phyloP scores from a whole-genome alignment of 2,888 invertebrate species.

The Eubasilissa splendida region DNA sequence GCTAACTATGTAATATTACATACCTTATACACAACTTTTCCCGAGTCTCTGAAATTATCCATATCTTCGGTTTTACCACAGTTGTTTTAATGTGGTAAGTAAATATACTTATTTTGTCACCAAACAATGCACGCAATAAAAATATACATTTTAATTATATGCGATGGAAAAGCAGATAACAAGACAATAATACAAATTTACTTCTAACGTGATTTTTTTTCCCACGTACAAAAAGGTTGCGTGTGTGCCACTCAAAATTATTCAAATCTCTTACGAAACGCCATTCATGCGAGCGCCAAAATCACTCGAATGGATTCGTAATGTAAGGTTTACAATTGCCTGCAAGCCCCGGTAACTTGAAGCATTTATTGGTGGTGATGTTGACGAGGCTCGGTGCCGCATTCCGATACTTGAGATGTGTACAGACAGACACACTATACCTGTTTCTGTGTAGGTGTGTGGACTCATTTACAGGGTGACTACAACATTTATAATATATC shows the following conservation, averaged over 20 bases:
- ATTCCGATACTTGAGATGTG: slow-evolving; percentile 25
- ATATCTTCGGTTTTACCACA: too few relatives aligned
- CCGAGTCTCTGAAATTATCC: too few relatives aligned
- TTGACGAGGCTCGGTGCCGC: slow-evolving; percentile 20
- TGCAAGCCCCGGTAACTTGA: not conserved
- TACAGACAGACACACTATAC: not conserved
- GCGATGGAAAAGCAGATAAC: too few relatives aligned
- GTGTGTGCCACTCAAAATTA: not conserved
- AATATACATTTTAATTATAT: too few relatives aligned
- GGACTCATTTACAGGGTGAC: not conserved
- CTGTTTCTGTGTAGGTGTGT: slow-evolving; percentile 28
- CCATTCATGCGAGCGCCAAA: not conserved
- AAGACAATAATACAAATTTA: too few relatives aligned
- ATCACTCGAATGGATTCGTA: slow-evolving; percentile 1
- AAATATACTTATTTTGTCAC: too few relatives aligned
- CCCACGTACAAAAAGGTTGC: not conserved
- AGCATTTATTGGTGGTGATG: not conserved
- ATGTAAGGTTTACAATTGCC: not conserved
- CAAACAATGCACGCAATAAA: too few relatives aligned
- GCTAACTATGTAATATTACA: too few relatives aligned
- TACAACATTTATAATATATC: not conserved
- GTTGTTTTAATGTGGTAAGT: too few relatives aligned
- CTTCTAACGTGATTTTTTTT: not conserved
- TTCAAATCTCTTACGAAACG: slow-evolving; percentile 27
- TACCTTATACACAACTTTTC: too few relatives aligned